Base-by-base conservation (phyloP, 2,797 vertebrate genomes). In the Gymnodraco acuticeps region DNA sequence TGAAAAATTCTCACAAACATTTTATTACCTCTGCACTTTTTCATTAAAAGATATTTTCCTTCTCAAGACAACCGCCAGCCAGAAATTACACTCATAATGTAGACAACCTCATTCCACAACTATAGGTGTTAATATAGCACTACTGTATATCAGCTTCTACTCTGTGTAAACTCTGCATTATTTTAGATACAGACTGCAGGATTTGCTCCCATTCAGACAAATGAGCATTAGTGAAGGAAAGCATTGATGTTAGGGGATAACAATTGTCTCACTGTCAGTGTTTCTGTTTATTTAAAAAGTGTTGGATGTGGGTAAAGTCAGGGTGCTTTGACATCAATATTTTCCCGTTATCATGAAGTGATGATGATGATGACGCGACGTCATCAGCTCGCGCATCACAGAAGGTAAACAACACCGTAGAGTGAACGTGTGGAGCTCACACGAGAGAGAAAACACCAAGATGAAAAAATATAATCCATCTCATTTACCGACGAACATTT, bases 171-270 rank as follows among this genome's bases (percentile, higher is more conserved):
- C 73, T 51, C 38, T 16, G 48, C 15, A 2, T 38, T 43, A 50
- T 59, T 75, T 63, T 66, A 52, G 27, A 59, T 58, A 23, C 62
- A 41, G 50, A 41, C 20, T 52, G 11, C 50, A 52, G 54, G 64
- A 75, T 84, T 77, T 67, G 27, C 51, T 70, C 14, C 54, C n/a
- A 46, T 64, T 73, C 46, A 68, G 53, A 23, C 64, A 51, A 43
- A 52, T 27, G 19, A 41, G 51, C 54, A 5, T 55, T 17, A 43
- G 27, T 38, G 46, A 56, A 16, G 33, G 33, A 0, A 1, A 23
- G 45, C 42, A 41, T 23, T 73, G 55, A 66, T 76, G 73, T 52
- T 61, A 19, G 58, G 6, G 3, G 52, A 70, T 71, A 67, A 62
- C 6, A 19, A 15, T 60, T 23, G 60, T 55, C 53, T 68, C 58